Evolutionary conservation across 2,888 invertebrate species (phyloP).

Genomic region (Caenorhabditis panamensis): DNA sequence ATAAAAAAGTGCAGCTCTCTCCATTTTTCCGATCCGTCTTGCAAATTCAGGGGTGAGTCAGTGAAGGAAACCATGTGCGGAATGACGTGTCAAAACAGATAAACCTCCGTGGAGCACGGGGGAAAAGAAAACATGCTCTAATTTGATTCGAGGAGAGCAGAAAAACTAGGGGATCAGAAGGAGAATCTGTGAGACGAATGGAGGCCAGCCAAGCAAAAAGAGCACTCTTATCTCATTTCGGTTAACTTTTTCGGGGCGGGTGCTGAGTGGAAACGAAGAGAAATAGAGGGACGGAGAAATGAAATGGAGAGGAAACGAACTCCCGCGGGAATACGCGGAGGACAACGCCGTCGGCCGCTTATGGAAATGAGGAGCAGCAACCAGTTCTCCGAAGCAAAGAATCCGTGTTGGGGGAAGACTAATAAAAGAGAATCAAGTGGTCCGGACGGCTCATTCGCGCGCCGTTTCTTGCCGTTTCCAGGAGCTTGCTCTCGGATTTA

Average conservation of each 20-base stretch:
- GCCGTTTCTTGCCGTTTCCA: slow-evolving; percentile 17
- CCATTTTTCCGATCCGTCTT: not conserved
- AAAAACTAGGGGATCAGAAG: slow-evolving; percentile 3
- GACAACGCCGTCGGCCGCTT: slow-evolving; percentile 30
- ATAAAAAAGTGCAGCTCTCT: slow-evolving; percentile 8
- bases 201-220: not conserved
- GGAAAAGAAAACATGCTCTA: slow-evolving; percentile 9
- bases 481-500: slow-evolving; percentile 45
- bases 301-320: not conserved
- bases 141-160: not conserved
- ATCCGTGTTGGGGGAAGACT: slow-evolving; percentile 14
- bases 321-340: slow-evolving; percentile 23
- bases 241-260: not conserved
- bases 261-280: not conserved
- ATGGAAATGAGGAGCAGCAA: slow-evolving; percentile 52
- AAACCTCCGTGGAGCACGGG: not conserved
- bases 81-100: slow-evolving; percentile 11
- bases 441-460: slow-evolving; percentile 34
- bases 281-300: not conserved
- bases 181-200: not conserved
- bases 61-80: not conserved
- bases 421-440: slow-evolving; percentile 37
- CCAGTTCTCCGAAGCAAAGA: slow-evolving; percentile 27
- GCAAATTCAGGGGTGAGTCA: not conserved
- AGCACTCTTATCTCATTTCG: slow-evolving; percentile 20